Percentiles rank a stretch among this genome's conserved stretches.
Evolutionary conservation across 2,113 vertebrate species (phyloP).

Genomic region (Periophthalmus modestus): DNA sequence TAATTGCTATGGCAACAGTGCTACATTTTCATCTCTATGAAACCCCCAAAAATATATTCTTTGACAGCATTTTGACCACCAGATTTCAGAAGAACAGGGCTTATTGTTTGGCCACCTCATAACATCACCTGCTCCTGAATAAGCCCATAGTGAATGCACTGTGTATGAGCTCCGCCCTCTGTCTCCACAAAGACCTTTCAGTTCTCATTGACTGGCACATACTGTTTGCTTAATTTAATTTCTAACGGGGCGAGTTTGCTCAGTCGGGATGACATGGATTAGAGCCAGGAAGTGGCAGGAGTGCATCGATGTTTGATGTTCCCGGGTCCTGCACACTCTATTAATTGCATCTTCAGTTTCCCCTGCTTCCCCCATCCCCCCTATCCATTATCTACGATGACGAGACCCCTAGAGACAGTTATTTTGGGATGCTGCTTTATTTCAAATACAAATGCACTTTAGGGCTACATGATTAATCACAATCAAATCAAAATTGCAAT

Average conservation of each 20-base stretch:
- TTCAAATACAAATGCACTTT: slow-evolving; percentile 60
- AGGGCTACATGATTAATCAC: background rate
- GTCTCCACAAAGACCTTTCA: slow-evolving; percentile 37
- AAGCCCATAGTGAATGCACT: slow-evolving; percentile 18
- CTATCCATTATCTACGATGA: slow-evolving; percentile 71
- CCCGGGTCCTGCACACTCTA: slow-evolving; percentile 52
- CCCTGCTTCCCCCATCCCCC: slow-evolving; percentile 19
- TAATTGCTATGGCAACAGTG: no score
- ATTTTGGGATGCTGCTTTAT: slow-evolving; percentile 64
- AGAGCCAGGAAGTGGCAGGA: slow-evolving; percentile 54
- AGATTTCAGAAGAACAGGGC: background rate
- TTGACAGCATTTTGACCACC: background rate
- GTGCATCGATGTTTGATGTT: slow-evolving; percentile 66
- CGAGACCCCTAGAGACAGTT: slow-evolving; percentile 62
- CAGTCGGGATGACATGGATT: slow-evolving; percentile 62
- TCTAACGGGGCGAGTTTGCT: slow-evolving; percentile 47
- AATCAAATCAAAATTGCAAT: no score
- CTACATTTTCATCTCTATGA: no score
- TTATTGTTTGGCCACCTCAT: background rate
- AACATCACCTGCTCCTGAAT: slow-evolving; percentile 6
- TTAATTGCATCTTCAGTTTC: slow-evolving; percentile 70
- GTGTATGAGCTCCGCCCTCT: slow-evolving; percentile 27
- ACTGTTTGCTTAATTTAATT: slow-evolving; percentile 64
- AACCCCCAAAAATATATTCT: no score
- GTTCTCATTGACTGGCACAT: slow-evolving; percentile 38